Evolutionary conservation across 1,140 invertebrate species (phyloP).

Genomic region (Trypoxylus dichotomus): DNA sequence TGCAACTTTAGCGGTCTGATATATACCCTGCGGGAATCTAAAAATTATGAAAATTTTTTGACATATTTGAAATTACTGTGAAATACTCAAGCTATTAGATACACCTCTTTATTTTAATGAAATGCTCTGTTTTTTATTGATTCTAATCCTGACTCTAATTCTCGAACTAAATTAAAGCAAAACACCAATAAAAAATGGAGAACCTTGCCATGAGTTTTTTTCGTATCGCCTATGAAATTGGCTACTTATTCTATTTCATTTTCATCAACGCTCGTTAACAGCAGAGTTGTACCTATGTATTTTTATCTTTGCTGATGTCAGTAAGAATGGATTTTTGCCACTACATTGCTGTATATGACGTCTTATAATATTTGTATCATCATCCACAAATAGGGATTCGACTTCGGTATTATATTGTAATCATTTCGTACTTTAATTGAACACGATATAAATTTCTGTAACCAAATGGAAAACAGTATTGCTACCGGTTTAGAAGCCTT

Average conservation of each 20-base stretch:
- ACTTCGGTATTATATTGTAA: conserved; percentile 16
- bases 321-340: conserved; percentile 13
- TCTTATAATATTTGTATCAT: conserved; percentile 36
- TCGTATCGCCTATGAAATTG: conserved; percentile 35
- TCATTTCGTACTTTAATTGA: conserved; percentile 15
- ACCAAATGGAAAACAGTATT: conserved; percentile 37
- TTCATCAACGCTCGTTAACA: conserved; percentile 30
- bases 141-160: no score
- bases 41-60: conserved; percentile 1
- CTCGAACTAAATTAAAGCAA: no score
- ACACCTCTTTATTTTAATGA: no score
- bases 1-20: conserved; percentile 38
- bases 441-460: conserved; percentile 31
- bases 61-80: background rate
- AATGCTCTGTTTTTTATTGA: no score
- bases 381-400: conserved; percentile 34
- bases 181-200: no score
- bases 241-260: conserved; percentile 39
- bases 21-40: conserved; percentile 36
- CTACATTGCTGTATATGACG: conserved; percentile 28
- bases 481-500: conserved; percentile 38
- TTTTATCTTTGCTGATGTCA: conserved; percentile 33
- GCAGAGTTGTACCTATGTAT: conserved; percentile 32
- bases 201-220: conserved; percentile 32
- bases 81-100: conserved; percentile 26